phyloP scores from a whole-genome alignment of 2,888 invertebrate species.

The Neoaliturus tenellus region DNA sequence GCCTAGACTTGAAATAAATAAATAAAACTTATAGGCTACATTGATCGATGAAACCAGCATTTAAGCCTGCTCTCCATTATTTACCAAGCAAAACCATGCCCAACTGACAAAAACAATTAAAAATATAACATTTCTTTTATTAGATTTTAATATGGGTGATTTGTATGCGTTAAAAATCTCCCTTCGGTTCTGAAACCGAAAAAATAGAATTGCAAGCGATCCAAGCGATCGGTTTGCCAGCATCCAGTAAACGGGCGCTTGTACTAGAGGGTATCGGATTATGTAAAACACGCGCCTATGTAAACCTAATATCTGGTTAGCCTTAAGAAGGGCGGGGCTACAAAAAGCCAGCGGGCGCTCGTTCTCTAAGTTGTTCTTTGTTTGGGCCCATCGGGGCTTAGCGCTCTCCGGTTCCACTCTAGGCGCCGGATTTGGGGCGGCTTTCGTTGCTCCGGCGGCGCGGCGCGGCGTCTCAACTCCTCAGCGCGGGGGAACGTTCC shows the following conservation, averaged over 20 bases:
- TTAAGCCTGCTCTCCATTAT: too few species aligned
- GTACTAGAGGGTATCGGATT: slow-evolving; percentile 15
- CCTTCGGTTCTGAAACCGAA: not conserved
- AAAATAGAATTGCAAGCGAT: not conserved
- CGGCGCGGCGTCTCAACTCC: slow-evolving; percentile 64
- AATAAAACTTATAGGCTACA: too few species aligned
- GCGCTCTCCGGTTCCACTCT: slow-evolving; percentile 68
- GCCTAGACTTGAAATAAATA: too few species aligned
- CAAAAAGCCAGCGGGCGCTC: slow-evolving; percentile 46
- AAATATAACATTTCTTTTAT: too few species aligned
- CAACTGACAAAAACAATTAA: too few species aligned
- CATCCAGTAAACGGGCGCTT: not conserved
- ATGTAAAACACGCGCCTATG: slow-evolving; percentile 36
- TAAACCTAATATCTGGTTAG: slow-evolving; percentile 49
- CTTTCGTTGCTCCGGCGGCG: slow-evolving; percentile 70
- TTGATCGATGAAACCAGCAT: too few species aligned
- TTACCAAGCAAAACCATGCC: too few species aligned
- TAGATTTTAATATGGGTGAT: too few species aligned
- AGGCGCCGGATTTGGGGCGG: not conserved
- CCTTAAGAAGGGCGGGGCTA: slow-evolving; percentile 35
- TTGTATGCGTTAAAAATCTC: too few species aligned
- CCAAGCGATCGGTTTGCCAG: not conserved
- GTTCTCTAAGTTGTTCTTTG: slow-evolving; percentile 53
- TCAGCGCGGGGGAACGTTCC: not conserved
- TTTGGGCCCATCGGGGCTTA: slow-evolving; percentile 66